Conservation (phyloP, 2,888 invertebrate species). For the Deroplatys truncata region DNA sequence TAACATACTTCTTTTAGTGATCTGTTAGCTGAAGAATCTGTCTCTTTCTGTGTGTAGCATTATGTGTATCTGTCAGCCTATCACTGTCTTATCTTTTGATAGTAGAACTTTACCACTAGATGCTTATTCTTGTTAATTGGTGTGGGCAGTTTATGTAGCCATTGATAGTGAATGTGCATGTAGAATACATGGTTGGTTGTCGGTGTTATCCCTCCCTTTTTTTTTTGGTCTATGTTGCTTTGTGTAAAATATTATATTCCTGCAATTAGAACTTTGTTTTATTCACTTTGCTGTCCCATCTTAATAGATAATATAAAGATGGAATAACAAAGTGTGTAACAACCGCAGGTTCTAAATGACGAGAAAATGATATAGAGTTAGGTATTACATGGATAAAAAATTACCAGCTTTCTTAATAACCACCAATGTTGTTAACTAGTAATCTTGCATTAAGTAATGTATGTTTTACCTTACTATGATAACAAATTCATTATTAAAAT, state of each 20-base stretch:
- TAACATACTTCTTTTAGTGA: conserved; percentile 22
- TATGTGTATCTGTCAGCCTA: conserved; percentile 2
- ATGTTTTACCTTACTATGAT: no score
- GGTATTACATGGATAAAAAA: not conserved
- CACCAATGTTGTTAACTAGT: not conserved
- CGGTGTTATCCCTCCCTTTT: not conserved
- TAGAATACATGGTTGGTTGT: conserved; percentile 1
- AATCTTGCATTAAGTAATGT: not conserved
- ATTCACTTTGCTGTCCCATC: not conserved
- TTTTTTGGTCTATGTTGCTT: conserved; percentile 9
- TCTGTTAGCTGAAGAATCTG: conserved; percentile 15
- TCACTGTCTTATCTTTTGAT: not conserved
- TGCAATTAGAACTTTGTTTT: not conserved
- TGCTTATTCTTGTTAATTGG: not conserved
- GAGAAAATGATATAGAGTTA: not conserved
- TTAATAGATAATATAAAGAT: not conserved
- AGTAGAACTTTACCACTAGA: not conserved
- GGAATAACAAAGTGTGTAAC: not conserved
- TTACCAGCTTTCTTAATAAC: not conserved
- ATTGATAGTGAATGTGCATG: not conserved
- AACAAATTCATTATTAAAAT: no score
- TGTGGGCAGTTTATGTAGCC: not conserved
- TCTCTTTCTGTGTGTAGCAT: not conserved
- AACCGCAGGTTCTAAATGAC: not conserved
- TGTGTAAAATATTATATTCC: not conserved